phyloP scores from a whole-genome alignment of 2,888 invertebrate genomes.

The Heteromyza rotundicornis region DNA sequence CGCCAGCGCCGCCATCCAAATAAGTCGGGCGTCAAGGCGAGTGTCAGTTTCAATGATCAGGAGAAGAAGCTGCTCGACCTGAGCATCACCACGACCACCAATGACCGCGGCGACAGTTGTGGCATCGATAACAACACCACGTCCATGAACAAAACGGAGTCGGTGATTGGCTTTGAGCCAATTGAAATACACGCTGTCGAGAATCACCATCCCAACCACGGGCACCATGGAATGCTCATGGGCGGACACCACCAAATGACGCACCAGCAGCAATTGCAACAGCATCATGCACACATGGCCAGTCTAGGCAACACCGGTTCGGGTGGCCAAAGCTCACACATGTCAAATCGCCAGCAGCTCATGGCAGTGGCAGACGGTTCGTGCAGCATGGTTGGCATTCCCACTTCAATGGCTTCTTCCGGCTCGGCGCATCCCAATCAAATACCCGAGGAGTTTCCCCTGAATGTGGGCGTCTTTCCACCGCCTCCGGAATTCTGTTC shows the following conservation, averaged over 20 bases:
- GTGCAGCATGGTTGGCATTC: conserved; percentile 56
- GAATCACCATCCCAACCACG: conserved; percentile 53
- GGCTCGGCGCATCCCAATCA: conserved; percentile 46
- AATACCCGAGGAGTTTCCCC: conserved; percentile 62
- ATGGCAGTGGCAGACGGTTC: conserved; percentile 55
- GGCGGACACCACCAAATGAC: conserved; percentile 22
- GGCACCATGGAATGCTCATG: conserved; percentile 35
- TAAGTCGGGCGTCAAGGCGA: conserved; percentile 74
- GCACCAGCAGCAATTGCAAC: conserved; percentile 33
- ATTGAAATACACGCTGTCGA: conserved; percentile 69
- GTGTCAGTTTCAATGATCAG: conserved; percentile 85
- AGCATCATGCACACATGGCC: conserved; percentile 36
- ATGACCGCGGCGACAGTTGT: conserved; percentile 69
- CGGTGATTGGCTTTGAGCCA: conserved; percentile 67
- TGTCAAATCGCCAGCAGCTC: conserved; percentile 44
- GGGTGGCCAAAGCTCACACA: conserved; percentile 23
- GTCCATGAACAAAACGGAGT: conserved; percentile 62
- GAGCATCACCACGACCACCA: conserved; percentile 76
- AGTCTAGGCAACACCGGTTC: conserved; percentile 23
- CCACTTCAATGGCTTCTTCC: conserved; percentile 46
- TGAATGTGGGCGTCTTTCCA: conserved; percentile 64
- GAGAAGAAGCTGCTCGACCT: conserved; percentile 85
- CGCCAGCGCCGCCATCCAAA: conserved; percentile 66
- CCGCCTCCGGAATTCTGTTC: conserved; percentile 69
- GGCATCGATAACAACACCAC: conserved; percentile 69